Evolutionary conservation across 1,140 invertebrate genomes (phyloP).

Genomic region (Cecropterus lyciades): DNA sequence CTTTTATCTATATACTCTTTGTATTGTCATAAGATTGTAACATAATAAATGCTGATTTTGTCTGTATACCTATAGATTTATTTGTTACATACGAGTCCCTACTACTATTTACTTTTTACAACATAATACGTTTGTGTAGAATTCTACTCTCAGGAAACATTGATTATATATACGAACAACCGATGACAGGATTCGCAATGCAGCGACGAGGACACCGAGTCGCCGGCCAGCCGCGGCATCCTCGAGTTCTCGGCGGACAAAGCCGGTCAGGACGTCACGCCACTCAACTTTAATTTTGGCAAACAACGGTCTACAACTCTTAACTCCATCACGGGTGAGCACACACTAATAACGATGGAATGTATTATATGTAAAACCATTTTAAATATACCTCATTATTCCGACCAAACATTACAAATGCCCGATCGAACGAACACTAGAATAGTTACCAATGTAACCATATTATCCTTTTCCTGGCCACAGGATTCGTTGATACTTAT

Average conservation of each 20-base stretch:
- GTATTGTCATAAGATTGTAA: too few species aligned
- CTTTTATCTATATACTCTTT: too few species aligned
- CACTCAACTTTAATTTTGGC: conserved; percentile 92
- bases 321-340: conserved; percentile 90
- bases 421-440: conserved; percentile 15
- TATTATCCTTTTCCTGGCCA: background rate
- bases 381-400: conserved; percentile 41
- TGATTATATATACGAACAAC: conserved; percentile 4
- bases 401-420: conserved; percentile 43
- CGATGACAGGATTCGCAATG: conserved; percentile 72
- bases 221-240: conserved; percentile 87
- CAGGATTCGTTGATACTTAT: conserved; percentile 6
- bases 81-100: too few species aligned
- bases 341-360: conserved; percentile 44
- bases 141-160: background rate
- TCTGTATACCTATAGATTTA: too few species aligned
- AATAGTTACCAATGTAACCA: conserved; percentile 15
- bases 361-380: conserved; percentile 42
- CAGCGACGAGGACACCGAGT: conserved; percentile 82
- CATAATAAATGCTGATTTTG: too few species aligned
- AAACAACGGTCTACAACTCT: conserved; percentile 88
- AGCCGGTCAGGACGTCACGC: conserved; percentile 94
- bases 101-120: too few species aligned
- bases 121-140: background rate
- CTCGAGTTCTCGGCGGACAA: conserved; percentile 95